Evolutionary conservation across 2,113 vertebrate species (phyloP), one percentile per base, ranked within the genome.

Genomic region (Odocoileus hemionus): DNA sequence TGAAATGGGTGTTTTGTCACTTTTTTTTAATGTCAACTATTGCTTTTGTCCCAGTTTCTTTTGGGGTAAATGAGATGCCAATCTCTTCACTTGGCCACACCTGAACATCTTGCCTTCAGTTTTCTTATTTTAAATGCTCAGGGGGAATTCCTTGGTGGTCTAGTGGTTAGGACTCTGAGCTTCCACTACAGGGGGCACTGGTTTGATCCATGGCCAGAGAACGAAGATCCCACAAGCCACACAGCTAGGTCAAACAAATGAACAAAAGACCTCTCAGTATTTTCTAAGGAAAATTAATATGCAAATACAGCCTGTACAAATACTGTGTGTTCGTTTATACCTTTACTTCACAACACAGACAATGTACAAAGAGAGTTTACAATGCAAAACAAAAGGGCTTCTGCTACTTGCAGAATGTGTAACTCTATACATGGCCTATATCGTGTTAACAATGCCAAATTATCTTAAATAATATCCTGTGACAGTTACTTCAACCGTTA

Each of bases 71-170:
- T 3, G 26, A 47, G 26, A 79, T 43, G 57, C 30, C 23, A 9
- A 47, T 89, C 39, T 47, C 39, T 82, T 88, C n/a, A 52, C 12
- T 90, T 15, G 7, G 58, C 25, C 19, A 70, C 30, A n/a, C 26
- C 23, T 55, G 45, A 14, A 79, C 17, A n/a, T 80, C 43, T 21
- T 47, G 60, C 58, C 54, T 43, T 25, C 16, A 15, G 23, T 52
- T 92, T 94, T 79, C 55, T 80, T 94, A 94, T 91, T 87, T 82
- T 79, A 64, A 84, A 87, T 91, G 23, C 14, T 12, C n/a, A 74
- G 5, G 67, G 67, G 67, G 21, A 74, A 74, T 12, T 74, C 67
- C 19, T 74, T 74, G 67, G 36, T 39, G 10, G n/a, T 12, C n/a
- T 36, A 23, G n/a, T 70, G 67, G 67, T 74, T 74, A 74, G 67